A percentile compares a stretch with the other conserved stretches of the same genome.
Evolutionary conservation across 2,797 vertebrate genomes (phyloP).

Genomic region (Adrianichthys oophorus): DNA sequence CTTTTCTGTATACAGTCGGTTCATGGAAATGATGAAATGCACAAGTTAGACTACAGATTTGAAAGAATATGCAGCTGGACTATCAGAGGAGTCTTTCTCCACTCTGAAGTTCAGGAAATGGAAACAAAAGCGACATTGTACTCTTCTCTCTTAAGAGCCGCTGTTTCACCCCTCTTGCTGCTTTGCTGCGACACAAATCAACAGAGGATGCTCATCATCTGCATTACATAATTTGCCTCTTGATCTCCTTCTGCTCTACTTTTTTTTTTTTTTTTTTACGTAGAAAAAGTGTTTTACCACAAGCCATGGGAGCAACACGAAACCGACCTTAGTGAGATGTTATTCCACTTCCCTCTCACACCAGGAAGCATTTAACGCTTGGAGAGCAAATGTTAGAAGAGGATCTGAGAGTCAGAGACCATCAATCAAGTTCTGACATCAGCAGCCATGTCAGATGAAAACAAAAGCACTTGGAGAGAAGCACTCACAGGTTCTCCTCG

Average conservation of each 20-base stretch:
- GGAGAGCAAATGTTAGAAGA: conserved; percentile 57
- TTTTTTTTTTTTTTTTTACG: background rate
- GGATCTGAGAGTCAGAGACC: conserved; percentile 39
- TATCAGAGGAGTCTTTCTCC: conserved; percentile 1
- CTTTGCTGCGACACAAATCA: conserved; percentile 3
- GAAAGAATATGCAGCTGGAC: conserved; percentile 5
- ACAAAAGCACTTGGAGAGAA: conserved; percentile 9
- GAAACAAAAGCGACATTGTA: conserved; percentile 52
- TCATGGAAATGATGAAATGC: conserved; percentile 7
- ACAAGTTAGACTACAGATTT: background rate
- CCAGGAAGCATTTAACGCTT: conserved; percentile 53
- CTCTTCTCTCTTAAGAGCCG: conserved; percentile 22
- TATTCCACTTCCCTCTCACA: conserved; percentile 44
- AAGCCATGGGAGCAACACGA: conserved; percentile 7
- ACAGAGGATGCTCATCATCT: background rate
- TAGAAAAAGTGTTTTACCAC: background rate
- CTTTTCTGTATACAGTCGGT: background rate
- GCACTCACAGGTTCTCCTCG: no score
- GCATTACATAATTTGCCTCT: no score
- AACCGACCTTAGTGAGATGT: conserved; percentile 6
- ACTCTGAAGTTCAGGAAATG: conserved; percentile 23
- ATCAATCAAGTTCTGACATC: conserved; percentile 54
- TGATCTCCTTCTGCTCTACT: background rate
- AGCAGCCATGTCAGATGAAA: conserved; percentile 40
- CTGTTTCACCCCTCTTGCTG: conserved; percentile 21